Conservation (phyloP, 2,113 vertebrate genomes). For the Excalfactoria chinensis region DNA sequence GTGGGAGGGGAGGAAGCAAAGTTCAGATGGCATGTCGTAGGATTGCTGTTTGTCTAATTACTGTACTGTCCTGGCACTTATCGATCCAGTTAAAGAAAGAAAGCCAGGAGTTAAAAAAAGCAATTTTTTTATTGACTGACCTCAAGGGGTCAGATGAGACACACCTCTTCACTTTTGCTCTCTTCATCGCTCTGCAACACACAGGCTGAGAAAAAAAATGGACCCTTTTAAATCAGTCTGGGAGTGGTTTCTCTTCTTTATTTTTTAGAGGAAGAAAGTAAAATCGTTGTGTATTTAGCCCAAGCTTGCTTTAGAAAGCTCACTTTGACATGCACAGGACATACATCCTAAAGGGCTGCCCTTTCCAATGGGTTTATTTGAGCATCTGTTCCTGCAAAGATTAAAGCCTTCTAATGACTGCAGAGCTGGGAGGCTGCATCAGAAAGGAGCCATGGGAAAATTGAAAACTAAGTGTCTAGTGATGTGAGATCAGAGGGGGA, state of each 20-base stretch:
- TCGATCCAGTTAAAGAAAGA: neutral
- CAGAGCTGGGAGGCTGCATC: neutral
- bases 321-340: slow-evolving; percentile 28
- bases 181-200: neutral
- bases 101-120: slow-evolving; percentile 23
- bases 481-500: neutral
- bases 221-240: neutral
- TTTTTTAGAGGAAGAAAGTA: neutral
- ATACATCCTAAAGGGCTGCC: neutral
- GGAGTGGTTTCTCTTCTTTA: neutral
- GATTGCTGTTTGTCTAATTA: slow-evolving; percentile 16
- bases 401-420: slow-evolving; percentile 29
- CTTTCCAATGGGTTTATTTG: neutral
- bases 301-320: slow-evolving; percentile 33
- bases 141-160: neutral
- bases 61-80: slow-evolving; percentile 10
- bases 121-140: slow-evolving; percentile 25
- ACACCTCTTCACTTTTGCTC: slow-evolving; percentile 11
- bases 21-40: slow-evolving; percentile 49
- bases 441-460: neutral
- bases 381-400: slow-evolving; percentile 38
- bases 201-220: neutral
- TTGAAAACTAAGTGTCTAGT: neutral
- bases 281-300: neutral
- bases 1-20: neutral